phyloP scores from a whole-genome alignment of 2,888 invertebrate genomes.

The Ormyrus thymus region DNA sequence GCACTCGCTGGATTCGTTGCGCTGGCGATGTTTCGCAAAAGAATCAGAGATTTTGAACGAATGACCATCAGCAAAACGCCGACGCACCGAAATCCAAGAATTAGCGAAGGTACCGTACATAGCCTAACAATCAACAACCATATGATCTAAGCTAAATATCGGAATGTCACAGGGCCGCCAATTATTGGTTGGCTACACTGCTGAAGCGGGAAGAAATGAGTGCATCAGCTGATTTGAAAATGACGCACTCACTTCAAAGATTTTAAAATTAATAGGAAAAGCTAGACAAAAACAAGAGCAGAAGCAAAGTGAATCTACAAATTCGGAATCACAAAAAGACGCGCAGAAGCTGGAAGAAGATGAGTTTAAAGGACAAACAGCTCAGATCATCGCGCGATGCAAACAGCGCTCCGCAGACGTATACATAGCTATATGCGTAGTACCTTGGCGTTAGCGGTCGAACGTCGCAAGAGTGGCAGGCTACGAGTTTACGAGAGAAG shows the following conservation, averaged over 20 bases:
- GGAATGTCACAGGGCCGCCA: slow-evolving; percentile 6
- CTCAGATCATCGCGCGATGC: too few species aligned
- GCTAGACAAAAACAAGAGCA: too few species aligned
- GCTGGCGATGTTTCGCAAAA: background rate
- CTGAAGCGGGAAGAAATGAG: background rate
- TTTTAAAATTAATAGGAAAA: too few species aligned
- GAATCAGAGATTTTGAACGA: background rate
- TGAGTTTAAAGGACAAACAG: too few species aligned
- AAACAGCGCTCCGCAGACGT: background rate
- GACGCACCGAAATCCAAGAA: background rate
- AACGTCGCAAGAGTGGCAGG: too few species aligned
- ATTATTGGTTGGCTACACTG: slow-evolving; percentile 29
- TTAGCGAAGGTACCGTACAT: slow-evolving; percentile 6
- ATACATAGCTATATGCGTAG: background rate
- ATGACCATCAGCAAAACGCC: background rate
- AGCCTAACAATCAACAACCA: slow-evolving; percentile 40
- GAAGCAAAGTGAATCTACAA: too few species aligned
- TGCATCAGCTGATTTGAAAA: slow-evolving; percentile 25
- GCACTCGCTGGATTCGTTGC: background rate
- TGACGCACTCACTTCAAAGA: background rate
- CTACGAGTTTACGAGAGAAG: background rate
- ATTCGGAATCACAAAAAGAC: too few species aligned
- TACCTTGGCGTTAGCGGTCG: background rate
- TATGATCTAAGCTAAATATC: slow-evolving; percentile 6
- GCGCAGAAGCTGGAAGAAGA: too few species aligned